Conservation (phyloP, 2,888 invertebrate genomes). For the Sesia bembeciformis region DNA sequence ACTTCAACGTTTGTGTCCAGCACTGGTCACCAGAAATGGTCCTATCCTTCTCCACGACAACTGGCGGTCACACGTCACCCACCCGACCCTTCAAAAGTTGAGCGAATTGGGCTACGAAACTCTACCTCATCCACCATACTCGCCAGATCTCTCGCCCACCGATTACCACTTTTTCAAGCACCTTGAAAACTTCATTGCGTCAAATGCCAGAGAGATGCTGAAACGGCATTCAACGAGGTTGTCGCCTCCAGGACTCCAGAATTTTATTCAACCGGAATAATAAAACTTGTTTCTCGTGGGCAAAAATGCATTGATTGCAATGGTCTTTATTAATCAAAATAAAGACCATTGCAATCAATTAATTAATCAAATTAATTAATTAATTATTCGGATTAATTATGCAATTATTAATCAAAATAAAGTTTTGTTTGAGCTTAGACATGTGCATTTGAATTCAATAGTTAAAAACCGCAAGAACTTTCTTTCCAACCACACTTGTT, state of each 20-base stretch:
- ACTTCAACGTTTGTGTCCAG: not conserved
- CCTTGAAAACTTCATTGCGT: not conserved
- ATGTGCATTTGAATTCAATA: not conserved
- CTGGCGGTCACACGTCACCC: not conserved
- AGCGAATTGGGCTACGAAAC: not conserved
- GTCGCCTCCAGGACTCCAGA: not conserved
- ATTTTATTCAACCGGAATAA: not conserved
- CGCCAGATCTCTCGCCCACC: no score
- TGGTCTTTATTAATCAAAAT: not conserved
- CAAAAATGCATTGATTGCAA: not conserved
- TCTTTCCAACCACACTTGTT: not conserved
- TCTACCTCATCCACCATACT: no score
- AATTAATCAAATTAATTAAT: not conserved
- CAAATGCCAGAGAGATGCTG: not conserved
- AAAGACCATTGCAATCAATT: not conserved
- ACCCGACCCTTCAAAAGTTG: not conserved
- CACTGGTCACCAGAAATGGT: not conserved
- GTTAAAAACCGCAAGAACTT: not conserved
- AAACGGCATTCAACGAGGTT: not conserved
- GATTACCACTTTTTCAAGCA: not conserved
- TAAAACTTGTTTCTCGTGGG: not conserved
- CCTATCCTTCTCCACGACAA: not conserved
- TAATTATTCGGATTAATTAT: no score
- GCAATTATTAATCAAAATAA: no score
- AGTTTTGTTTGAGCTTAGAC: not conserved